phyloP scores from a whole-genome alignment of 2,113 vertebrate species.

The Engraulis encrasicolus region DNA sequence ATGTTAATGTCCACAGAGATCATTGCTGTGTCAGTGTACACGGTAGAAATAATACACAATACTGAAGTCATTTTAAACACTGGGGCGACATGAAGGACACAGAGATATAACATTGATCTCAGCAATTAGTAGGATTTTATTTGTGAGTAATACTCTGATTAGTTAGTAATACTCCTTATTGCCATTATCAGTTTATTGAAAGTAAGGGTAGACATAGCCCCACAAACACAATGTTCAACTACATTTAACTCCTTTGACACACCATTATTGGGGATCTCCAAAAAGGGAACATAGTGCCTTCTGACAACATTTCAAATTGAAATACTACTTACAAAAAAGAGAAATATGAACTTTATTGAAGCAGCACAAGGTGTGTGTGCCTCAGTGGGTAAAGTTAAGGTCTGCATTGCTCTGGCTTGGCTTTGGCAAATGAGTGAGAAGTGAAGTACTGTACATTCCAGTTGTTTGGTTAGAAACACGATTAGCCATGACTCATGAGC shows the following conservation, averaged over 20 bases:
- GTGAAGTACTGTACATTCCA: slow-evolving; percentile 13
- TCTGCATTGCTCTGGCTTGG: neutral
- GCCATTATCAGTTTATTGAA: neutral
- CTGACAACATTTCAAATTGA: neutral
- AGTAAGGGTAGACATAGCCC: slow-evolving; percentile 1
- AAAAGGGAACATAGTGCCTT: slow-evolving; percentile 1
- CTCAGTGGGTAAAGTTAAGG: neutral
- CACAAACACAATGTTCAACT: neutral
- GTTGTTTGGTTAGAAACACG: neutral
- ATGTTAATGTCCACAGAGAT: slow-evolving; percentile 6
- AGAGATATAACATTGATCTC: neutral
- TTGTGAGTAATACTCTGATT: neutral
- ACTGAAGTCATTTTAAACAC: neutral
- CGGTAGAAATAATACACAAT: neutral
- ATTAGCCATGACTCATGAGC: slow-evolving; percentile 7
- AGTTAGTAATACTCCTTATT: neutral
- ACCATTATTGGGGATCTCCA: neutral
- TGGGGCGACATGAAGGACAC: neutral
- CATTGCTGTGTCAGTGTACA: neutral
- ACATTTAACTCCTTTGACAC: neutral
- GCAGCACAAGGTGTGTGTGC: neutral
- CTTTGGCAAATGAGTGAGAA: slow-evolving; percentile 7
- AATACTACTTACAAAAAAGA: neutral
- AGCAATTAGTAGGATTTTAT: neutral
- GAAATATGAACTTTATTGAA: neutral